Conservation (phyloP, 2,113 vertebrate species). For the Astur gentilis region DNA sequence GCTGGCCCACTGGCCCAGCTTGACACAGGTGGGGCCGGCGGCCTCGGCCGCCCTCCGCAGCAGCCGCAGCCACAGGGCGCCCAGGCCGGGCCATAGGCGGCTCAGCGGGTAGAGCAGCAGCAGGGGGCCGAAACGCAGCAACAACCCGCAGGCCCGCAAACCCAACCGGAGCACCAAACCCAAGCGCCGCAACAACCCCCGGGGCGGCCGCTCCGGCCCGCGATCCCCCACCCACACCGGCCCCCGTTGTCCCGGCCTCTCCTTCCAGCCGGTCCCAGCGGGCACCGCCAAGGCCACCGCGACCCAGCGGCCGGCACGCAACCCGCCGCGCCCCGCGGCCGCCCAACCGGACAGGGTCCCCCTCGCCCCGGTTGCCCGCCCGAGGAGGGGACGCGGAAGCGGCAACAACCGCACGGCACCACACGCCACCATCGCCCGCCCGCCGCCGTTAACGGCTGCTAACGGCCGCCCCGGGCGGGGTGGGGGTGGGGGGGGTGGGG, state of each 20-base stretch:
- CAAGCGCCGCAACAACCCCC: constrained; percentile 18
- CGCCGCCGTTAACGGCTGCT: no score
- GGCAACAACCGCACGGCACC: no score
- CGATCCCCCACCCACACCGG: background rate
- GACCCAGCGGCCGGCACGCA: background rate
- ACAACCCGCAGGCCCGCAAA: constrained; percentile 77
- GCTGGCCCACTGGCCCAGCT: constrained; percentile 95
- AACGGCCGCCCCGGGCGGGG: no score
- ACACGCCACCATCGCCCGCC: no score
- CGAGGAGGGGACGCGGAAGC: background rate
- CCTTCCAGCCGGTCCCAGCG: background rate
- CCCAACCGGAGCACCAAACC: constrained; percentile 70
- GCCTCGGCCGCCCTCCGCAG: constrained; percentile 87
- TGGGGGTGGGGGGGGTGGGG: no score
- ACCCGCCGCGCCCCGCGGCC: background rate
- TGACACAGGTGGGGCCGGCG: constrained; percentile 89
- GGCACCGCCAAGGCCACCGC: background rate
- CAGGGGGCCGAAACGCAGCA: constrained; percentile 86
- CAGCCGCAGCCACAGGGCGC: constrained; percentile 76
- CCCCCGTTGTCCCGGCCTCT: background rate
- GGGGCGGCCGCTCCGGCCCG: background rate
- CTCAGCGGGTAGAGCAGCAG: constrained; percentile 83
- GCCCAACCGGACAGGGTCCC: background rate
- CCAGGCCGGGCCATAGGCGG: constrained; percentile 70
- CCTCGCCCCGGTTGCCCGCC: background rate